phyloP scores from a whole-genome alignment of 1,140 invertebrate genomes.

The Tetramorium alpestre region DNA sequence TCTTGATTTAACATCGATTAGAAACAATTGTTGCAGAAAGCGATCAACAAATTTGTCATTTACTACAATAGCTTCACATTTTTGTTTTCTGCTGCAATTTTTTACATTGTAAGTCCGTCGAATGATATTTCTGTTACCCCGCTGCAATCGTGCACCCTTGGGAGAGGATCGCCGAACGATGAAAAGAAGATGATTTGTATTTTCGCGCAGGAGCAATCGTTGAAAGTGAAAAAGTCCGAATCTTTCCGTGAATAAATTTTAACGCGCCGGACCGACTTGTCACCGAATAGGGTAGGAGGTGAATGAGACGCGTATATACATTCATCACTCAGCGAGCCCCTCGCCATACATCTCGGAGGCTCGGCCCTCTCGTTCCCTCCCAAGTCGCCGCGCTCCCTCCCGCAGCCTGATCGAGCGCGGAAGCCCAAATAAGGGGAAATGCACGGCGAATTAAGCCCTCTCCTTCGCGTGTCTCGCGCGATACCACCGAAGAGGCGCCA shows the following conservation, averaged over 20 bases:
- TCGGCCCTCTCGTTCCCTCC: slow-evolving; percentile 75
- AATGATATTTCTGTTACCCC: background rate
- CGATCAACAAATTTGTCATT: background rate
- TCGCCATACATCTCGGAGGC: slow-evolving; percentile 74
- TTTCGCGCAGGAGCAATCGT: background rate
- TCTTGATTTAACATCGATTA: background rate
- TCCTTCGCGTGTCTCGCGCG: slow-evolving; percentile 15
- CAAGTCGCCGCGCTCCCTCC: slow-evolving; percentile 52
- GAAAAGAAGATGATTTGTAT: background rate
- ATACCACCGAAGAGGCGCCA: slow-evolving; percentile 66
- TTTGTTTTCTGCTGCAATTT: background rate
- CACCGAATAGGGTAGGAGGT: slow-evolving; percentile 78
- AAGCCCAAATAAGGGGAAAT: slow-evolving; percentile 84
- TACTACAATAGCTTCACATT: background rate
- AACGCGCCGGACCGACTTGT: slow-evolving; percentile 60
- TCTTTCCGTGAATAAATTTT: slow-evolving; percentile 48
- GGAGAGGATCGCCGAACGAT: background rate
- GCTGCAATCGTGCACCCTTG: no score
- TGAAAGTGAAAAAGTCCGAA: background rate
- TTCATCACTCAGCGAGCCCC: slow-evolving; percentile 75
- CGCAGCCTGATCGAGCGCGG: slow-evolving; percentile 74
- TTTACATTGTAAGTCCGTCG: background rate
- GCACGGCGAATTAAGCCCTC: slow-evolving; percentile 79
- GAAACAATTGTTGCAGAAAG: background rate
- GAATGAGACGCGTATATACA: slow-evolving; percentile 75